Evolutionary conservation across 2,888 invertebrate genomes (phyloP), one percentile per base, ranked within the genome.

Genomic region (Cotesia congregata): DNA sequence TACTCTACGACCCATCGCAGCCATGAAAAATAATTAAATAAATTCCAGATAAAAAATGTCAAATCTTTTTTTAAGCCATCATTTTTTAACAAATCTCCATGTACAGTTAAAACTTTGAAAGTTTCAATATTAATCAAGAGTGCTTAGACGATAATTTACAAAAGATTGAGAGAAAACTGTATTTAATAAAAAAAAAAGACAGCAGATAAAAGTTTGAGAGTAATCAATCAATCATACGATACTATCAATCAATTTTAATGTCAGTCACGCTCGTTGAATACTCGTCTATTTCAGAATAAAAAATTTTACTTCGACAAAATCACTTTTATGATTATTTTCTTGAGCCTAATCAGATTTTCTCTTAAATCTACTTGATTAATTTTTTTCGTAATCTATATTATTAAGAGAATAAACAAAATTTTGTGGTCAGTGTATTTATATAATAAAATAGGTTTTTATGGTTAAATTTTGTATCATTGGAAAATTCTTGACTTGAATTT

Each of bases 151-250:
- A 12, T 20, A 41, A 64, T 73, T 74, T n/a, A 20, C 41, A 64
- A 67, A 74, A 17, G 73, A 67, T 74, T 67, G 67, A 5, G 17
- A 38, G 71, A 71, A 62, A 71, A 40, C 50, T 41, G 50, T 74
- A n/a, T 12, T 17, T 39, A 59, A 17, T 61, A 62, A 20, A 70
- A 41, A 71, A 67, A 73, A 73, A n/a, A 77, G 65, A 17, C 69
- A 60, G 39, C 60, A 59, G 62, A 59, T 40, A 68, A 76, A 61
- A 20, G 61, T 67, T 67, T 39, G 61, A 15, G 50, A 62, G 72
- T 73, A 68, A 73, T 77, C 72, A 67, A 76, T 77, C 72, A 67
- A 76, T 76, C 72, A 75, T 59, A 62, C 62, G 15, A 68, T 69
- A 62, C 38, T 50, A 76, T 76, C 72, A 73, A 76, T 76, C 76